Percentiles rank a stretch among this genome's conserved stretches.
Evolutionary conservation across 2,797 vertebrate genomes (phyloP).

Genomic region (Hypotaenidia philippensis): DNA sequence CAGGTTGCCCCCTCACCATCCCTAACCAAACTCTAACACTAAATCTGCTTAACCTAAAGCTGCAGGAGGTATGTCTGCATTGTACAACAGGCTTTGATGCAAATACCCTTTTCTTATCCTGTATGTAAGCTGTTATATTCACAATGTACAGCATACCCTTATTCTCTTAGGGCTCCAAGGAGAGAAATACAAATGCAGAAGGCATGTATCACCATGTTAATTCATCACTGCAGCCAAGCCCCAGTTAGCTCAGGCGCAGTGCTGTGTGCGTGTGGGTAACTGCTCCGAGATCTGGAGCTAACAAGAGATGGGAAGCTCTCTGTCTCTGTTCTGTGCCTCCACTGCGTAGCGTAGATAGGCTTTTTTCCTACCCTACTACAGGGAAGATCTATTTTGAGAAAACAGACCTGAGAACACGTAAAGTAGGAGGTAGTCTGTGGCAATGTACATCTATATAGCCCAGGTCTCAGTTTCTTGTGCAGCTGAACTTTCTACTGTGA

Average conservation of each 20-base stretch:
- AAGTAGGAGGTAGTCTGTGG: not conserved
- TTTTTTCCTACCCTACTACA: not conserved
- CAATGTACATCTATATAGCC: not conserved
- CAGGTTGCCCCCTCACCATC: not conserved
- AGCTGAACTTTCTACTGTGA: not conserved
- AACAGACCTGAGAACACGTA: not conserved
- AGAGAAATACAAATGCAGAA: not conserved
- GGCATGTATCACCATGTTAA: accelerated
- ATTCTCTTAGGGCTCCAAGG: not conserved
- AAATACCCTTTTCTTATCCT: not conserved
- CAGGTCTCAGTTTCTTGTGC: not conserved
- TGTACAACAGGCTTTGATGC: not conserved
- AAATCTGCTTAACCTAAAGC: not conserved
- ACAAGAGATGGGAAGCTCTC: not conserved
- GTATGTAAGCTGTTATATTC: not conserved
- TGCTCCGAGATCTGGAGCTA: not conserved
- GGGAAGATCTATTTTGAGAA: not conserved
- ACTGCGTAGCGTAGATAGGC: accelerated
- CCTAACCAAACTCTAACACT: accelerated
- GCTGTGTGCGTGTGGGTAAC: accelerated
- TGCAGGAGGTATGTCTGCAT: not conserved
- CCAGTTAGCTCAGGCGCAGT: not conserved
- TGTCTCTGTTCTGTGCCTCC: not conserved
- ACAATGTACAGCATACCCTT: not conserved
- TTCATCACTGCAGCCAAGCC: not conserved